Evolutionary conservation across 2,797 vertebrate species (phyloP).

Genomic region (Poeciliopsis infans): DNA sequence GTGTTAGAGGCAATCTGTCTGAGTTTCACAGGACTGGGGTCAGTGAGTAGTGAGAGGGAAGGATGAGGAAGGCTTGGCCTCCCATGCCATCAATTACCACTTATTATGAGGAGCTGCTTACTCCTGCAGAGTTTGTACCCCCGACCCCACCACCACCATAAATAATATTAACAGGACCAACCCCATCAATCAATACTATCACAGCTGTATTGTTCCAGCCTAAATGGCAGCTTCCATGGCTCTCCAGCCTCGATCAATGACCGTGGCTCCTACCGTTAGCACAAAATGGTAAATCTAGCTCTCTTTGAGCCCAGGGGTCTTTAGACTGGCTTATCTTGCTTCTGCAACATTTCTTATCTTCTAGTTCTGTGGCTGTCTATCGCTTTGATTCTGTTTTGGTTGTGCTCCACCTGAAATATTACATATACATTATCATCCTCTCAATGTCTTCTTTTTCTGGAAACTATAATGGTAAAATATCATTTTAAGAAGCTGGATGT

Average conservation of each 20-base stretch:
- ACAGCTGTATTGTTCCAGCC: conserved; percentile 89
- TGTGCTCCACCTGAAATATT: background rate
- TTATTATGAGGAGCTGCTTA: conserved; percentile 89
- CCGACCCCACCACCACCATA: conserved; percentile 80
- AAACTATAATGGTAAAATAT: background rate
- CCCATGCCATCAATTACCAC: conserved; percentile 95
- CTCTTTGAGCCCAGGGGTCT: conserved; percentile 71
- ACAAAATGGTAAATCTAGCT: conserved; percentile 78
- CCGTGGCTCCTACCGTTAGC: conserved; percentile 76
- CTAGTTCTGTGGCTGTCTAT: conserved; percentile 43
- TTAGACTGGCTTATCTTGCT: conserved; percentile 56
- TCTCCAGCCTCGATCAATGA: conserved; percentile 88
- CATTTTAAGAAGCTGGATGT: background rate
- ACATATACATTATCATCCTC: background rate
- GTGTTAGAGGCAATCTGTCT: conserved; percentile 92
- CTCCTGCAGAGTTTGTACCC: conserved; percentile 80
- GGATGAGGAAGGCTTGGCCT: conserved; percentile 84
- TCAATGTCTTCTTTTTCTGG: background rate
- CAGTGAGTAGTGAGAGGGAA: conserved; percentile 80
- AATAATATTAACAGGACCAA: conserved; percentile 93
- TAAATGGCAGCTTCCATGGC: conserved; percentile 82
- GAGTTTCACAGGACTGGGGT: conserved; percentile 90
- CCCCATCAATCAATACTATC: conserved; percentile 90
- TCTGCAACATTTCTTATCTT: conserved; percentile 49
- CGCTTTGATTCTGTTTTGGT: background rate